phyloP scores from a whole-genome alignment of 2,797 vertebrate genomes.

The Lates japonicus region DNA sequence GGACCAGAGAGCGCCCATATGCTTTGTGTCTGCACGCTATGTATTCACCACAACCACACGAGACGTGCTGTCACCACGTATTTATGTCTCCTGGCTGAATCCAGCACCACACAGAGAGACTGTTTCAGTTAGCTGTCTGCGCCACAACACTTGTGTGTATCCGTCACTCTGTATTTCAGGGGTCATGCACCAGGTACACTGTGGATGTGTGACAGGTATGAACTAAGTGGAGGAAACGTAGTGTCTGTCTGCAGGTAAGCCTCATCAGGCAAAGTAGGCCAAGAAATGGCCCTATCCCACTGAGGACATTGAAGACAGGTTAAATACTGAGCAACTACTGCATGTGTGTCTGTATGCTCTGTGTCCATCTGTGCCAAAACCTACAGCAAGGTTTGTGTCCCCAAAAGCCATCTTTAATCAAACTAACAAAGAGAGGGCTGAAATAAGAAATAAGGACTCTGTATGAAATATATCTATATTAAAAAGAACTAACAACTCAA shows the following conservation, averaged over 20 bases:
- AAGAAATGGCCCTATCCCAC: neutral
- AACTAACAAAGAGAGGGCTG: conserved; percentile 9
- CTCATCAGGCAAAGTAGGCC: neutral
- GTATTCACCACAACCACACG: conserved; percentile 46
- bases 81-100: conserved; percentile 64
- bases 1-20: conserved; percentile 57
- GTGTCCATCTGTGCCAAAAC: conserved; percentile 19
- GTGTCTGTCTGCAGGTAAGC: conserved; percentile 2
- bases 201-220: conserved; percentile 29
- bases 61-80: conserved; percentile 67
- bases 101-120: conserved; percentile 47
- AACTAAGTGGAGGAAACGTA: conserved; percentile 5
- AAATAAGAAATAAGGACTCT: conserved; percentile 6
- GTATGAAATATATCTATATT: too few relatives aligned
- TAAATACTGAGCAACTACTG: conserved; percentile 40
- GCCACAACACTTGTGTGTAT: neutral
- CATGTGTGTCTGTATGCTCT: conserved; percentile 19
- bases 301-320: conserved; percentile 2
- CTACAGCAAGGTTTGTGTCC: conserved; percentile 25
- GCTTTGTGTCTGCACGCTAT: conserved; percentile 73
- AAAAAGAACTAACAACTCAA: neutral
- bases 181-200: conserved; percentile 18
- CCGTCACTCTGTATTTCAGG: conserved; percentile 29
- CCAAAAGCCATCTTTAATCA: conserved; percentile 29
- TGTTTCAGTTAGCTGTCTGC: conserved; percentile 31